Conservation (phyloP, 2,113 vertebrate species). For the Glareola pratincola region DNA sequence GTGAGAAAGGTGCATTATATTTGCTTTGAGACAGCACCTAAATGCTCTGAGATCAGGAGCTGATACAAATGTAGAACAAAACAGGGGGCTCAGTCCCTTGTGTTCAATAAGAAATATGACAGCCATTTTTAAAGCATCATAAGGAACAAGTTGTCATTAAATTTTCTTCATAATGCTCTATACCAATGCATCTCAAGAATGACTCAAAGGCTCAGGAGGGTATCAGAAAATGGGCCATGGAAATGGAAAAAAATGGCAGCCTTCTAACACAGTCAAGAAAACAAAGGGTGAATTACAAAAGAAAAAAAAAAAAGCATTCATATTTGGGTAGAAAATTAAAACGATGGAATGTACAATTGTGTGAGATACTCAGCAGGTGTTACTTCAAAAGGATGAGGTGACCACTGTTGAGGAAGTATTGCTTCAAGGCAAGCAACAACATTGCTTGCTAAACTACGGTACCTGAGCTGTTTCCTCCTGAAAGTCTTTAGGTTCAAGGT, state of each 20-base stretch:
- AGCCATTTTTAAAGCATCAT: neutral
- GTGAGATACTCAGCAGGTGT: neutral
- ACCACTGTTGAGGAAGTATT: neutral
- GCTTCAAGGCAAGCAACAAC: neutral
- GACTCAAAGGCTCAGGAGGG: neutral
- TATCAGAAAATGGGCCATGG: neutral
- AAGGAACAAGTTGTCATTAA: neutral
- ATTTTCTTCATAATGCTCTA: neutral
- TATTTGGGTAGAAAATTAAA: neutral
- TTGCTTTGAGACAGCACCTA: neutral
- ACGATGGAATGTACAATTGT: neutral
- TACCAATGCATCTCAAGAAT: neutral
- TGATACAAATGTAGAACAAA: neutral
- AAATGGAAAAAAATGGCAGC: neutral
- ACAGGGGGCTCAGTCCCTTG: neutral
- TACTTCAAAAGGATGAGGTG: neutral
- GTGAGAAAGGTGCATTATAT: neutral
- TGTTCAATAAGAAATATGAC: neutral
- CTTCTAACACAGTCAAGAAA: neutral
- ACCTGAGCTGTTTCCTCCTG: neutral
- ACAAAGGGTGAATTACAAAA: neutral
- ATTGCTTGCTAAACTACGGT: neutral
- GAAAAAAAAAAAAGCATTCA: neutral
- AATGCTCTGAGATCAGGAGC: neutral
- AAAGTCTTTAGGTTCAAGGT: neutral